phyloP scores from a whole-genome alignment of 2,888 invertebrate species.

The Leptogaster cylindrica region DNA sequence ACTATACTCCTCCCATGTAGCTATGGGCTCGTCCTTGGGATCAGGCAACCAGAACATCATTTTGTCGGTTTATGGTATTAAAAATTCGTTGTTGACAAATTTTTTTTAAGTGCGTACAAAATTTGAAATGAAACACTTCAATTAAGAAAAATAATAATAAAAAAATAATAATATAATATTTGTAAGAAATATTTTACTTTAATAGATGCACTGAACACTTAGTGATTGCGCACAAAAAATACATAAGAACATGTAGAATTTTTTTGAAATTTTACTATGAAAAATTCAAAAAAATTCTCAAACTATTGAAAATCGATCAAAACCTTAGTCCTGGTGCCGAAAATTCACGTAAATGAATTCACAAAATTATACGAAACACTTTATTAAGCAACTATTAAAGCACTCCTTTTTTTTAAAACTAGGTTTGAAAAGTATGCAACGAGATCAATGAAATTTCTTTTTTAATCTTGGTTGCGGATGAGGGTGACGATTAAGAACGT shows the following conservation, averaged over 20 bases:
- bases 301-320: neutral
- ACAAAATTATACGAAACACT: conserved; percentile 5
- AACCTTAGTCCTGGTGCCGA: conserved; percentile 6
- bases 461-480: too few species aligned
- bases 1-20: conserved; percentile 64
- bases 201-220: neutral
- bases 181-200: neutral
- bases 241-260: neutral
- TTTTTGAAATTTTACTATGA: neutral
- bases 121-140: conserved; percentile 33
- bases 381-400: neutral
- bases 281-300: conserved; percentile 16
- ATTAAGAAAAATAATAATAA: conserved; percentile 43
- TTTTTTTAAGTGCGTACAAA: conserved; percentile 3
- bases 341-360: neutral
- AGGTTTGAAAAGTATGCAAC: neutral
- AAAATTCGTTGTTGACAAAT: conserved; percentile 22
- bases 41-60: conserved; percentile 60
- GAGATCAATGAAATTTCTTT: neutral
- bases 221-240: neutral
- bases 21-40: conserved; percentile 60
- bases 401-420: neutral
- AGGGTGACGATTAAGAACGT: conserved; percentile 50
- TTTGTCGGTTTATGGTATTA: conserved; percentile 44
- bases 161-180: conserved; percentile 14